These are phyloP conservation scores for Rissa tridactyla DNA, from an alignment of 2,113 vertebrate genomes.

Conservation along the genomic window DNA sequence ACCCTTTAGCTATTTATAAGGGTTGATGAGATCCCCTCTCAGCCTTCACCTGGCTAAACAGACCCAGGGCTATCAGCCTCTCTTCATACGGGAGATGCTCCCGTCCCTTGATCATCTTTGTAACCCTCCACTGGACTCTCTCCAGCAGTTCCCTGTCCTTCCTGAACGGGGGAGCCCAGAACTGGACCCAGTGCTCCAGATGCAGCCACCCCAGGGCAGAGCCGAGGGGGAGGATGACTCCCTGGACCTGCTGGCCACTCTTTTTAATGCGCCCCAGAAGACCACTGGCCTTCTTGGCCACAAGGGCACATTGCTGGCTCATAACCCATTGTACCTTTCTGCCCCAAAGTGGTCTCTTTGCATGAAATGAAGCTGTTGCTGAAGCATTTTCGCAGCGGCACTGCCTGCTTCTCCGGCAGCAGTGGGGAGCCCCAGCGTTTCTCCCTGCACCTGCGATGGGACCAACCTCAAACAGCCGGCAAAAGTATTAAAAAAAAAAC, in stretches of 20 bases:
- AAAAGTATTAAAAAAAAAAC: not conserved
- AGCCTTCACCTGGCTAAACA: not conserved
- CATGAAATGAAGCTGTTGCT: not conserved
- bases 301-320: too few species aligned
- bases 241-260: too few species aligned
- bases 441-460: rapidly evolving
- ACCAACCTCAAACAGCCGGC: not conserved
- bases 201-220: too few species aligned
- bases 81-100: not conserved
- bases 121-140: not conserved
- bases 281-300: too few species aligned
- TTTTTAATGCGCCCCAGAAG: too few species aligned
- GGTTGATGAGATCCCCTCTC: not conserved
- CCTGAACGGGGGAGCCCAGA: not conserved
- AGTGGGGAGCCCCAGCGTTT: rapidly evolving
- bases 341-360: not conserved
- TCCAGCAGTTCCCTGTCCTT: not conserved
- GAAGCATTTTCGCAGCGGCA: not conserved
- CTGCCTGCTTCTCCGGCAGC: rapidly evolving
- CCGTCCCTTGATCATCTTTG: not conserved
- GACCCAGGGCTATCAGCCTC: not conserved
- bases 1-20: too few species aligned
- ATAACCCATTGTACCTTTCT: rapidly evolving
- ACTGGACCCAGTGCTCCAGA: too few species aligned
- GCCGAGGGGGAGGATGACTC: too few species aligned